Conservation (phyloP, 23 tunicate genomes). For the Pegea sp. region DNA sequence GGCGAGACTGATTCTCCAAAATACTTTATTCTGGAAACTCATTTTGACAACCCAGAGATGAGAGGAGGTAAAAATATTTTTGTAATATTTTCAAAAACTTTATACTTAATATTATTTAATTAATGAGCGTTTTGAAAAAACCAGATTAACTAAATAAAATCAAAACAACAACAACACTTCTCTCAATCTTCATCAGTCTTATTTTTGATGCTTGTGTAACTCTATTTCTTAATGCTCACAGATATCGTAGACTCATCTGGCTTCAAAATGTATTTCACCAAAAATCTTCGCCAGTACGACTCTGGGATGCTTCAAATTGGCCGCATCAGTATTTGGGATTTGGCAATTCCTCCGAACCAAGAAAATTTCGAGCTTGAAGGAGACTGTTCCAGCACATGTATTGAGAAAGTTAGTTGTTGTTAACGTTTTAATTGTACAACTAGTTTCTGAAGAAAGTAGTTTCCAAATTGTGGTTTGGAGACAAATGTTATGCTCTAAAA, state of each 20-base stretch:
- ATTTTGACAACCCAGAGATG: background rate
- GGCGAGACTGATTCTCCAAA: background rate
- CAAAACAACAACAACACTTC: too few species aligned
- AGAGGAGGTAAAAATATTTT: background rate
- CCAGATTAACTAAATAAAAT: too few species aligned
- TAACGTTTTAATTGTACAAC: background rate
- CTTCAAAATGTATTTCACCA: background rate
- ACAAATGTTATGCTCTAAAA: too few species aligned
- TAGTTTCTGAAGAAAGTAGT: too few species aligned
- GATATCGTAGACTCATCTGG: conserved; percentile 2
- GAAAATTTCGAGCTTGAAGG: background rate
- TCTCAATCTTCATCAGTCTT: too few species aligned
- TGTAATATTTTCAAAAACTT: background rate
- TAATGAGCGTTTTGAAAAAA: too few species aligned
- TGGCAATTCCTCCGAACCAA: background rate
- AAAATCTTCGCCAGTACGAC: conserved; percentile 1
- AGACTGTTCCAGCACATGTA: background rate
- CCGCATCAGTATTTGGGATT: background rate
- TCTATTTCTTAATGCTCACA: background rate
- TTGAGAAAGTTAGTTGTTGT: background rate
- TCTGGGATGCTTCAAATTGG: background rate
- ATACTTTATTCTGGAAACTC: background rate
- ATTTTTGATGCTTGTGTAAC: background rate
- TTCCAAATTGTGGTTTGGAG: too few species aligned
- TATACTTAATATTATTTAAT: too few species aligned